Evolutionary conservation across 2,888 invertebrate genomes (phyloP).

Genomic region (Epirrita christyi): DNA sequence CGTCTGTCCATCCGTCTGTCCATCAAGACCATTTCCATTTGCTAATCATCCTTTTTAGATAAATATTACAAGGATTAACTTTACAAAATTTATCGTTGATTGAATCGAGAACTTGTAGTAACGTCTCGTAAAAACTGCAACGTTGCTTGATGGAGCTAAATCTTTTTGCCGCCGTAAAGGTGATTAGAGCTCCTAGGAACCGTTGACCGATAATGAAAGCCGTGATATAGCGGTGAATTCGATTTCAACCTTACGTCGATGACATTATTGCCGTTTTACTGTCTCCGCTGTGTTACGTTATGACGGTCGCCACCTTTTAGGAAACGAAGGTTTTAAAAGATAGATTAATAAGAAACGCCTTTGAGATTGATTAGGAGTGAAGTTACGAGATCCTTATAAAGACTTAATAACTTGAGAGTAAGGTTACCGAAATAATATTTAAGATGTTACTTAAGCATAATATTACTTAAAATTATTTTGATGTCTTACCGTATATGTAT

Average conservation of each 20-base stretch:
- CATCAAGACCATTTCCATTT: too few species aligned
- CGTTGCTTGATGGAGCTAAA: slow-evolving; percentile 75
- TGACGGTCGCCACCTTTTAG: too few species aligned
- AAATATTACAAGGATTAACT: too few species aligned
- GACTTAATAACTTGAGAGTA: slow-evolving; percentile 37
- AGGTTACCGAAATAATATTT: too few species aligned
- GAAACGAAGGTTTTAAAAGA: slow-evolving; percentile 51
- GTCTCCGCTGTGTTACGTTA: too few species aligned
- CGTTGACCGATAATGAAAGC: too few species aligned
- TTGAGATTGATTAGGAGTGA: slow-evolving; percentile 72
- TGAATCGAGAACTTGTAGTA: slow-evolving; percentile 46
- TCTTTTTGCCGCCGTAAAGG: slow-evolving; percentile 72
- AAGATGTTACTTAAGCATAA: slow-evolving; percentile 15
- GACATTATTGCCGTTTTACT: too few species aligned
- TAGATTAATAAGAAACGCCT: slow-evolving; percentile 74
- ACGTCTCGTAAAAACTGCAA: slow-evolving; percentile 68
- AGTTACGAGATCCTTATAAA: slow-evolving; percentile 52
- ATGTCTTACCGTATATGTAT: not conserved
- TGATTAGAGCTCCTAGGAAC: slow-evolving; percentile 45
- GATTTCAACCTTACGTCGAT: too few species aligned
- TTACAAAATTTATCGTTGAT: not conserved
- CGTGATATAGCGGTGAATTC: too few species aligned
- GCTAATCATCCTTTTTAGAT: too few species aligned
- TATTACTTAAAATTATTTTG: slow-evolving; percentile 14
- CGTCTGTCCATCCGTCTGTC: too few species aligned